Evolutionary conservation across 2,888 invertebrate species (phyloP), one percentile per base, ranked within the genome.

Genomic region (Luperina nickerlii): DNA sequence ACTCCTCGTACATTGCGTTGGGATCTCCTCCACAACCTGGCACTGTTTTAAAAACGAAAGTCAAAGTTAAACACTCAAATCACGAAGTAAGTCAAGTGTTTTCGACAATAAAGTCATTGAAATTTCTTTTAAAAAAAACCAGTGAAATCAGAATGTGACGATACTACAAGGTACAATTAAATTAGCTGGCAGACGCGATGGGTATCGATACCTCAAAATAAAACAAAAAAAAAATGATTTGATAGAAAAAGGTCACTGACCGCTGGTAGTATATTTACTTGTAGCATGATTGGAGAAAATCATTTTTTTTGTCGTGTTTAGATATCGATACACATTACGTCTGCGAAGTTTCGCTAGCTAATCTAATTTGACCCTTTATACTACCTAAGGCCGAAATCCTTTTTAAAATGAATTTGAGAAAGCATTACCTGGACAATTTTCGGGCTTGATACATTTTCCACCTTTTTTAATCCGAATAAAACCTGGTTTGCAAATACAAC

Each of bases 401-500:
- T n/a, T 67, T n/a, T 62, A 27, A 27, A 63, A 32, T 45, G 2
- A 24, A 63, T 63, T 15, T 24, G 15, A 27, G 1, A 45, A 32
- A 32, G 18, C 48, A 48, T n/a, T 84, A 84, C 87, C 57, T 73
- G 84, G 87, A 54, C 86, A 86, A 24, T 90, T 86, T 4, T 91
- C 80, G 0, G 87, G 86, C 66, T 82, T 66, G 32, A 92, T 90
- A 86, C 93, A 93, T 65, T 87, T 85, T 27, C 79, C 85, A 48
- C 69, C 32, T 27, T 63, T 7, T 62, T 90, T 54, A 57, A 84
- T 82, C 6, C 89, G 78, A 63, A 91, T 79, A 74, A 86, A 92
- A 1, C 89, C 92, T 2, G 63, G 20, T 15, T 79, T 85, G 42
- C 88, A 87, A 2, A 71, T 54, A 67, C 83, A 87, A 1, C 83